phyloP scores from a whole-genome alignment of 2,113 vertebrate species.

The Acinonyx jubatus region DNA sequence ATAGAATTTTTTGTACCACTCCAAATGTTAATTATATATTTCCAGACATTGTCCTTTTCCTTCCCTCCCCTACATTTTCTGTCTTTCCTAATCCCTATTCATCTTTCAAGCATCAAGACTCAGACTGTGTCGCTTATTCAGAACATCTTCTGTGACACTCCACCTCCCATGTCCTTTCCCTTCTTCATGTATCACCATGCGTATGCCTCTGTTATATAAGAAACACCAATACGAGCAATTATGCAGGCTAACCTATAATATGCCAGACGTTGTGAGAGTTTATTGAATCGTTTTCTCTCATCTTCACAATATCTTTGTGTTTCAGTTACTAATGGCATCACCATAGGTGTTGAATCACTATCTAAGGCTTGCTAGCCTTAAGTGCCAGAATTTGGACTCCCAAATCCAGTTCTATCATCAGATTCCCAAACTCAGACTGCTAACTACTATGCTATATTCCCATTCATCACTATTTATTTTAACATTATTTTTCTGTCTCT shows the following conservation, averaged over 20 bases:
- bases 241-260: not conserved
- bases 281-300: not conserved
- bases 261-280: not conserved
- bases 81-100: not conserved
- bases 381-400: not conserved
- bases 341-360: not conserved
- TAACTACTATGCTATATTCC: not conserved
- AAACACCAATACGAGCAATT: not conserved
- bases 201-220: not conserved
- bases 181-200: not conserved
- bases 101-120: not conserved
- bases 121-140: not conserved
- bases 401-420: not conserved
- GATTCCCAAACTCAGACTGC: not conserved
- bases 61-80: not conserved
- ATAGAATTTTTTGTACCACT: not conserved
- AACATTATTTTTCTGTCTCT: constrained; percentile 34
- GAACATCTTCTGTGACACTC: not conserved
- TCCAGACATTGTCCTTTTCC: not conserved
- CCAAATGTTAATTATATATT: not conserved
- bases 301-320: not conserved
- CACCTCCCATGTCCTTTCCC: not conserved
- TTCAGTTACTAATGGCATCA: not conserved
- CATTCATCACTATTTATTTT: not conserved
- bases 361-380: not conserved